phyloP scores from a whole-genome alignment of 2,113 vertebrate species.

The Engystomops pustulosus region DNA sequence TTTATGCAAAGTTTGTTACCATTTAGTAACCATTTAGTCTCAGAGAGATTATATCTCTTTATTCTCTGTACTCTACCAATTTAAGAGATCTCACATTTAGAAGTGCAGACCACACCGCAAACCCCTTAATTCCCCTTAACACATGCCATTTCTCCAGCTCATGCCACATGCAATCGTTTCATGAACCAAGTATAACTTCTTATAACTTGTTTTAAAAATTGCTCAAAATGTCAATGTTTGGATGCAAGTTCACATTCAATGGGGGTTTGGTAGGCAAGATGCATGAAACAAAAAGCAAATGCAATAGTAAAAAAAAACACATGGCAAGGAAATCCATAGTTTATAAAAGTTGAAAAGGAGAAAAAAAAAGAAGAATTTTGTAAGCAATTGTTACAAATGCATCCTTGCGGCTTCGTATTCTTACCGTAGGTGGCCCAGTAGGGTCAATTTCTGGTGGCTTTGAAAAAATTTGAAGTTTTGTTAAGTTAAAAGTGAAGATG shows the following conservation, averaged over 20 bases:
- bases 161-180: constrained; percentile 30
- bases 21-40: too few species aligned
- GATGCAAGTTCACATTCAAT: constrained; percentile 19
- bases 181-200: neutral
- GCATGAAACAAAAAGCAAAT: constrained; percentile 1
- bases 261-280: neutral
- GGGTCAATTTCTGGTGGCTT: constrained; percentile 58
- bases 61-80: too few species aligned
- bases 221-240: neutral
- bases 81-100: neutral
- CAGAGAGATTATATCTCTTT: neutral
- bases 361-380: neutral
- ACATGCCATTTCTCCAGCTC: neutral
- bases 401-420: constrained; percentile 22
- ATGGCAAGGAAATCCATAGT: constrained; percentile 9
- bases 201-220: neutral
- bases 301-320: neutral
- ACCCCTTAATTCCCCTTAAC: neutral
- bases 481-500: constrained; percentile 10
- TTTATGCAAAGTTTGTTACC: too few species aligned
- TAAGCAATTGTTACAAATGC: neutral
- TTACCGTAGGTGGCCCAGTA: constrained; percentile 52
- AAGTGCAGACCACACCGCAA: constrained; percentile 19
- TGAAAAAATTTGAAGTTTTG: constrained; percentile 47
- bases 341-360: neutral